Conservation (phyloP, 1,140 invertebrate genomes). For the Halesus radiatus region DNA sequence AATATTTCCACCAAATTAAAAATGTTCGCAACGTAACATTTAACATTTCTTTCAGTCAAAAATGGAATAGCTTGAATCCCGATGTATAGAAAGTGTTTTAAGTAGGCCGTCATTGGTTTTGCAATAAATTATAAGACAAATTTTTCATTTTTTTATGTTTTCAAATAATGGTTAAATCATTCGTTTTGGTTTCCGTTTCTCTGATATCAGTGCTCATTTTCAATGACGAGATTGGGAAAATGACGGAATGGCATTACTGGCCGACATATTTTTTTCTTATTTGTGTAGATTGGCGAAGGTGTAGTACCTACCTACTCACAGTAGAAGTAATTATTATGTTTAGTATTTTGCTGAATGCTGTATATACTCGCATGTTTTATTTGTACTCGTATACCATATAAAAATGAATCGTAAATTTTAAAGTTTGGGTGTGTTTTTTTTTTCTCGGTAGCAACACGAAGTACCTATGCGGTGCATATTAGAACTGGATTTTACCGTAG, state of each 20-base stretch:
- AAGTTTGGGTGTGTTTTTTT: neutral
- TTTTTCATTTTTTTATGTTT: conserved; percentile 12
- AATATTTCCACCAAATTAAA: neutral
- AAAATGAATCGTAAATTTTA: neutral
- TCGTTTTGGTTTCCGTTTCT: neutral
- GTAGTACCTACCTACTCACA: neutral
- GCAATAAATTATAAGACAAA: conserved; percentile 37
- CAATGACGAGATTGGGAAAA: neutral
- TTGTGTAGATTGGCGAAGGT: conserved; percentile 1
- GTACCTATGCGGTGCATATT: neutral
- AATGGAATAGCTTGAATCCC: conserved; percentile 63
- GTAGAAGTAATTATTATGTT: neutral
- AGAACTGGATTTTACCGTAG: conserved; percentile 22
- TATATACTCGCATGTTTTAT: too few species aligned
- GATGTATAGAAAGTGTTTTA: conserved; percentile 64
- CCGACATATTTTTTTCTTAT: conserved; percentile 17
- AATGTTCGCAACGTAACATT: conserved; percentile 11
- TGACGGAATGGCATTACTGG: conserved; percentile 4
- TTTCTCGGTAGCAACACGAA: neutral
- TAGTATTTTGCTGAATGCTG: neutral
- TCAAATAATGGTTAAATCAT: conserved; percentile 3
- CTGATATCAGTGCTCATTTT: conserved; percentile 20
- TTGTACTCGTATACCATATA: neutral
- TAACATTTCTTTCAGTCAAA: conserved; percentile 59
- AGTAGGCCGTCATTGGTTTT: conserved; percentile 47